Percentiles rank a stretch among this genome's conserved stretches.
Conservation (phyloP, 2,113 vertebrate genomes). For the Neogobius melanostomus region DNA sequence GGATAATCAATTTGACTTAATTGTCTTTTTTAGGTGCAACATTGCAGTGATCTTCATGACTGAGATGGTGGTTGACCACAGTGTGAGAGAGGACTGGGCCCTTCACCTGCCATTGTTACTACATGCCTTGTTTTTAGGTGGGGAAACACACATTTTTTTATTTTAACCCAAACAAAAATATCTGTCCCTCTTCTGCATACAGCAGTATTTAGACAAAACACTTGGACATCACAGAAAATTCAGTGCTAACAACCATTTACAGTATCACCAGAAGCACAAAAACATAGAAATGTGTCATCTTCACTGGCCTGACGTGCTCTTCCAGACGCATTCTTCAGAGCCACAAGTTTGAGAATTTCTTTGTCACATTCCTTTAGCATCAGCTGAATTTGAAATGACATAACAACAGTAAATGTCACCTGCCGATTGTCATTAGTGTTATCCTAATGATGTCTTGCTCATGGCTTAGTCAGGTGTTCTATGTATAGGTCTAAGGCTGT, state of each 20-base stretch:
- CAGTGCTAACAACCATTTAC: no score
- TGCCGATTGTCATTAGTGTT: background rate
- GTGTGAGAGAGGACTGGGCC: constrained; percentile 97
- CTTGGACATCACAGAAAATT: no score
- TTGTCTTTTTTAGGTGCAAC: constrained; percentile 84
- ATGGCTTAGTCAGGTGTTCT: background rate
- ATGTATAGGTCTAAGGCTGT: background rate
- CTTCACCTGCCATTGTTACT: constrained; percentile 92
- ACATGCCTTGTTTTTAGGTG: constrained; percentile 96
- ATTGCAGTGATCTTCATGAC: constrained; percentile 99
- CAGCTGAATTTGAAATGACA: constrained; percentile 15
- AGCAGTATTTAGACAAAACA: background rate
- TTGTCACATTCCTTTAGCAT: constrained; percentile 11
- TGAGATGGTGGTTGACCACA: constrained; percentile 99
- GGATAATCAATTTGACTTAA: background rate
- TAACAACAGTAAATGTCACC: background rate
- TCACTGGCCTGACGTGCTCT: constrained; percentile 6
- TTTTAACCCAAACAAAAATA: background rate
- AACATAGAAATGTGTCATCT: constrained; percentile 27
- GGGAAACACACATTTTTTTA: constrained; percentile 24
- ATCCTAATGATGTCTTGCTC: background rate
- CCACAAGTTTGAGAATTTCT: constrained; percentile 2
- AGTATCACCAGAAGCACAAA: no score
- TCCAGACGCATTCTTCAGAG: constrained; percentile 28
- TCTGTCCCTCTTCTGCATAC: background rate